Evolutionary conservation across 2,113 vertebrate species (phyloP).

Genomic region (Rhabdomys dilectus): DNA sequence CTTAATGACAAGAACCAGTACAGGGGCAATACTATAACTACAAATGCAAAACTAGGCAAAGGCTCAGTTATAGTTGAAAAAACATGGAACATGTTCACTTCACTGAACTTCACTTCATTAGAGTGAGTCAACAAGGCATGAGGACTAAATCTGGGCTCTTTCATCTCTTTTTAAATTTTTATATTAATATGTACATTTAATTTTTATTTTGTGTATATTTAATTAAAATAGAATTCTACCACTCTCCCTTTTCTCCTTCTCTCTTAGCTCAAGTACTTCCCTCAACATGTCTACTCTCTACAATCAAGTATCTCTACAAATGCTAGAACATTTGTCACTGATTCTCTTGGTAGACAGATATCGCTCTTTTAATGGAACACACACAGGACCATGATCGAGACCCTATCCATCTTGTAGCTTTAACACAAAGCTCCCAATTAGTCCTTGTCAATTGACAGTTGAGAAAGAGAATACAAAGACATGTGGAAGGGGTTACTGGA

Average conservation of each 20-base stretch:
- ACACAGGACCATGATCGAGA: background rate
- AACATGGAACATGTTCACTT: too few species aligned
- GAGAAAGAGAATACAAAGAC: background rate
- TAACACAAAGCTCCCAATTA: background rate
- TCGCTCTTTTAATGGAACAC: background rate
- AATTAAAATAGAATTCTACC: background rate
- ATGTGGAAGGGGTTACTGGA: background rate
- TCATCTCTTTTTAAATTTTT: background rate
- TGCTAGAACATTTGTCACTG: too few species aligned
- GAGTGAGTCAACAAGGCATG: background rate
- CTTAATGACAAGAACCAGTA: background rate
- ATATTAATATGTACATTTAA: background rate
- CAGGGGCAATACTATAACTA: background rate
- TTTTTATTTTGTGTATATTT: background rate
- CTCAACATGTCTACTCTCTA: background rate
- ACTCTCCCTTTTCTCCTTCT: too few species aligned
- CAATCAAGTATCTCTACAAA: too few species aligned
- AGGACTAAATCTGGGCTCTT: background rate
- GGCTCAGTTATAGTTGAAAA: background rate
- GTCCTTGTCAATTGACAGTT: background rate
- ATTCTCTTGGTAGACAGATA: background rate
- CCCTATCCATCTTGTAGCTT: background rate
- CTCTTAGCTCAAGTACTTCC: background rate
- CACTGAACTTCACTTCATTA: too few species aligned
- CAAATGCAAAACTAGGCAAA: background rate